Base-by-base conservation (phyloP, 2,113 vertebrate genomes). In the Hippopotamus amphibius region DNA sequence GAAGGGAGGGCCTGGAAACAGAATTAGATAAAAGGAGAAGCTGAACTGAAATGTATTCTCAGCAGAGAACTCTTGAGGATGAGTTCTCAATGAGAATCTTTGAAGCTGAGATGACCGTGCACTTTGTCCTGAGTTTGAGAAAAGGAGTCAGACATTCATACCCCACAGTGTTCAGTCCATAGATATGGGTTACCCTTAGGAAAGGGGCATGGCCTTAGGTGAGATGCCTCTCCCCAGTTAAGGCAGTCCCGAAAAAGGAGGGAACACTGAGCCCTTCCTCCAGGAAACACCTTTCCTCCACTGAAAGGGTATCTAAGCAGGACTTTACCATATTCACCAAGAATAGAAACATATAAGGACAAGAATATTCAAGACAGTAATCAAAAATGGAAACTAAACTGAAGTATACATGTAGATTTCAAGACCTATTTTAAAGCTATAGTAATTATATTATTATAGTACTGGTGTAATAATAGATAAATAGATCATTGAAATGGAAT, bases 1-100 rank as follows among this genome's bases (percentile, higher is more conserved):
- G 71, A 82, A 68, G 30, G 26, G 53, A 88, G 63, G 46, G 22
- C 5, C 15, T 92, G 11, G 26, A 55, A 63, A 37, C 3, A 50
- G 46, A 92, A 48, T 84, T 89, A 59, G n/a, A 77, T 13, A 89
- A 59, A 68, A 66, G 28, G 24, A 94, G 46, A 90, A 90, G 26
- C 5, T 92, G 77, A 80, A 37, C 10, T 53, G 7, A 89, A 88
- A 55, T 76, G 3, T 33, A 74, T 26, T 19, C 65, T 68, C 33
- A n/a, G 65, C 11, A 37, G n/a, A 92, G 26, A 66, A 92, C 17
- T 92, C 19, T 69, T n/a, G 37, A 72, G 21, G 22, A 43, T 72
- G 37, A 72, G 22, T 43, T 72, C 37, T 72, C 69, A 43, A 1
- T 16, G 71, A 92, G 5, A 37, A 24, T 33, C 10, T 55, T 19